These are phyloP conservation scores for Hippopotamyrus pictus DNA, from an alignment of 2,797 vertebrate genomes.

Conservation along the genomic window DNA sequence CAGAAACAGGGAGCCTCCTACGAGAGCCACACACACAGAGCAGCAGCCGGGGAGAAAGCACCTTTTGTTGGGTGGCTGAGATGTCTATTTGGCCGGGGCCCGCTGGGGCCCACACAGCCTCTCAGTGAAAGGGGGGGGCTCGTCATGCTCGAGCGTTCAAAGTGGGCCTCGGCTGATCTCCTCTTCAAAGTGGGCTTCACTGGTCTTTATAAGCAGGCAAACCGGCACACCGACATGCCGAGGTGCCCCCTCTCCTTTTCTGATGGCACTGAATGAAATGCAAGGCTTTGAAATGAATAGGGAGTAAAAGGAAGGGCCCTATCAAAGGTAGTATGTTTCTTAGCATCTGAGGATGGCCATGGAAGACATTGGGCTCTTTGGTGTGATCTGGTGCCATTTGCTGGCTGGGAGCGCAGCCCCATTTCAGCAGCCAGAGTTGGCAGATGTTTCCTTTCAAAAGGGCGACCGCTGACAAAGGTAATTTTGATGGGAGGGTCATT, in stretches of 20 bases:
- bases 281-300: neutral
- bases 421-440: neutral
- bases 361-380: neutral
- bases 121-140: conserved; percentile 7
- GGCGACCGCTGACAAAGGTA: neutral
- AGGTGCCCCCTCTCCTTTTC: neutral
- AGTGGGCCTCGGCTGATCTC: conserved; percentile 25
- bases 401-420: neutral
- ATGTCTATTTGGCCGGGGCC: conserved; percentile 9
- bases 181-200: conserved; percentile 20
- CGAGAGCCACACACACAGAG: neutral
- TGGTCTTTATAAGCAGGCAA: neutral
- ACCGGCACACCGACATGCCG: neutral
- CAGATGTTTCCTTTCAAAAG: neutral
- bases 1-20: neutral
- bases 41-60: conserved; percentile 1
- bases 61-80: conserved; percentile 25
- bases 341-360: neutral
- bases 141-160: conserved; percentile 32
- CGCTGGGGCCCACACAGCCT: neutral
- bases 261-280: neutral
- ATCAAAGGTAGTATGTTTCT: neutral
- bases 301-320: neutral
- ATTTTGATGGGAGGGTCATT: neutral
- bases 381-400: neutral